Conservation (phyloP, 2,888 invertebrate species). For the Orchestes rusci region DNA sequence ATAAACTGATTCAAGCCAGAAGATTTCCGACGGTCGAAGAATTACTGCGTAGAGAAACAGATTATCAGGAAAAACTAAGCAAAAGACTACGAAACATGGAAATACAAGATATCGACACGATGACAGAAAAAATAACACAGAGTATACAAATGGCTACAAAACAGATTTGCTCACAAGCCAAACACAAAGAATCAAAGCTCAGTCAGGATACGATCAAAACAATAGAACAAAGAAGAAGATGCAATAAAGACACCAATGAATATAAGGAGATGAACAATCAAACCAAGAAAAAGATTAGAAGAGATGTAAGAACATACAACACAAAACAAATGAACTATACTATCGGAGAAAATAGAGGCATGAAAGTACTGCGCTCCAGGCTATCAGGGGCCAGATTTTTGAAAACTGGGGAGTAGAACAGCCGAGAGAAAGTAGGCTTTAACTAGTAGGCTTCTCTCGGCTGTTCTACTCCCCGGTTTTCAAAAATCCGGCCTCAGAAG, state of each 20-base stretch:
- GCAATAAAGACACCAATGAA: too few species aligned
- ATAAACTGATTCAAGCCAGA: not conserved
- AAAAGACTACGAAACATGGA: not conserved
- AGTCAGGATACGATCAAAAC: not conserved
- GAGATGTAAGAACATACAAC: not conserved
- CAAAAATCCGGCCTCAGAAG: too few species aligned
- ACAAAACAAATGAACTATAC: not conserved
- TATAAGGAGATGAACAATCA: too few species aligned
- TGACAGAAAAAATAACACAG: too few species aligned
- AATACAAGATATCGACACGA: not conserved
- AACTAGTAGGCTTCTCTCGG: too few species aligned
- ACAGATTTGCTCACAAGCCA: not conserved
- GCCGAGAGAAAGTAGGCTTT: too few species aligned
- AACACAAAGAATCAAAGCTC: not conserved
- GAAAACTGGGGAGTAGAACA: too few species aligned
- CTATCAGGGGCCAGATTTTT: too few species aligned
- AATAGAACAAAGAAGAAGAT: not conserved
- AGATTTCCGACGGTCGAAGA: too few species aligned
- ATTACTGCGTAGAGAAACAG: too few species aligned
- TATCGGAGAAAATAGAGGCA: not conserved
- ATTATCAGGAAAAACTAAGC: not conserved
- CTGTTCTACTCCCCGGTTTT: too few species aligned
- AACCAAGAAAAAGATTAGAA: not conserved
- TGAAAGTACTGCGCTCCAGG: not conserved
- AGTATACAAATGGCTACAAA: not conserved